Evolutionary conservation across 2,888 invertebrate species (phyloP).

Genomic region (Monochamus alternatus): DNA sequence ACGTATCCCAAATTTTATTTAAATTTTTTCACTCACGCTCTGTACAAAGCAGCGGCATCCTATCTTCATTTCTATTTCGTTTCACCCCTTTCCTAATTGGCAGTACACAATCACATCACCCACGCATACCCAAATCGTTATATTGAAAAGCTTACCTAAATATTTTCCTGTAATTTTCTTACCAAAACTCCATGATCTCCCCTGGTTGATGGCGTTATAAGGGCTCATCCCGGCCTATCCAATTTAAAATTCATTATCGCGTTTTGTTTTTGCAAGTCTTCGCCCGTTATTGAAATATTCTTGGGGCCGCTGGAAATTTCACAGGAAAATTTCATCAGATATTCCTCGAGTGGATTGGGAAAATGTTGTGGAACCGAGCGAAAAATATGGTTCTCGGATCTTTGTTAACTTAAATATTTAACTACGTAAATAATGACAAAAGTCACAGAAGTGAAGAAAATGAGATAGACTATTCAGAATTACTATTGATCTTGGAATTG

Average conservation of each 20-base stretch:
- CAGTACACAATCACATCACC: neutral
- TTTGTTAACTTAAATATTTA: too few species aligned
- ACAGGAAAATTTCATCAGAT: neutral
- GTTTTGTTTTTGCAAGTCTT: slow-evolving; percentile 25
- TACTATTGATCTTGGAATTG: too few species aligned
- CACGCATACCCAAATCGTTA: neutral
- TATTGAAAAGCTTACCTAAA: slow-evolving; percentile 1
- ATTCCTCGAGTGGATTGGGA: neutral
- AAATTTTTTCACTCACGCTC: too few species aligned
- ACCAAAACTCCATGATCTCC: neutral
- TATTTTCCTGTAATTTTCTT: slow-evolving; percentile 13
- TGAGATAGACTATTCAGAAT: too few species aligned
- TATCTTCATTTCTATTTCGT: neutral
- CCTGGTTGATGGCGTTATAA: neutral
- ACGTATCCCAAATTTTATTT: too few species aligned
- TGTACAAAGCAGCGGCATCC: too few species aligned
- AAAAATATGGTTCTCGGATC: too few species aligned
- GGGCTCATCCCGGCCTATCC: slow-evolving; percentile 19
- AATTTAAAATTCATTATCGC: slow-evolving; percentile 29
- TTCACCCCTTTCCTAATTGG: neutral
- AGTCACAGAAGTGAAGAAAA: too few species aligned
- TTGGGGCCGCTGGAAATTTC: neutral
- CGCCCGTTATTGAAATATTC: slow-evolving; percentile 20
- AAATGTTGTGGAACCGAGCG: neutral
- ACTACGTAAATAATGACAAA: too few species aligned